Evolutionary conservation across 2,888 invertebrate genomes (phyloP), one percentile per base, ranked within the genome.

Genomic region (Unio delphinus): DNA sequence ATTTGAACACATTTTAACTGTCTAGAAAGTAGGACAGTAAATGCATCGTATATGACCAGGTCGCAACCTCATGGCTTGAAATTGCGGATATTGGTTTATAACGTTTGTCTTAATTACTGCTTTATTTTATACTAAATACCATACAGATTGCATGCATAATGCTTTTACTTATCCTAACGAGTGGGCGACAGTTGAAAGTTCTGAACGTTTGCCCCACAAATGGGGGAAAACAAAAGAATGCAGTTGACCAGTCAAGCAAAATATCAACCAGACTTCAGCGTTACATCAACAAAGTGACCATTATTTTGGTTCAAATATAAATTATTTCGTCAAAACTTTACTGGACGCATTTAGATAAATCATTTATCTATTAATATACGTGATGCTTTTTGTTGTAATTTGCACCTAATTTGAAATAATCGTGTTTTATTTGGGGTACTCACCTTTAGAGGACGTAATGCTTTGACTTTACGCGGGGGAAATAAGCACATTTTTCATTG

Each of bases 391-490:
- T 23, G 20, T n/a, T 63, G 11, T 67, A 64, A 61, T 45, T 58
- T 30, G 18, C 28, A 67, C 58, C 60, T 63, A 61, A 68, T 68
- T 62, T 26, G 56, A 61, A 67, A 68, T 68, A 72, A 71, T 68
- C 66, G 23, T 68, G 61, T 67, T 78, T 67, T 68, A 65, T 69
- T 68, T 60, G 59, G 70, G 71, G 73, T 73, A 81, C 81, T 79
- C 75, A 81, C 81, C 81, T 81, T 80, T 78, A 72, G 75, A 80
- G 78, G 79, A 79, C 80, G 79, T 73, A 72, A 73, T 67, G 67
- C 79, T 79, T 82, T 80, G 73, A 82, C 80, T 82, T 80, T 82
- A 82, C 82, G 82, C 82, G 82, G 82, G 82, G 74, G 79, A 76
- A 15, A 45, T 11, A 80, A 82, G 70, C 74, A 74, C 64, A 57